Conservation (phyloP, 1,140 invertebrate genomes). For the Cotesia typhae region DNA sequence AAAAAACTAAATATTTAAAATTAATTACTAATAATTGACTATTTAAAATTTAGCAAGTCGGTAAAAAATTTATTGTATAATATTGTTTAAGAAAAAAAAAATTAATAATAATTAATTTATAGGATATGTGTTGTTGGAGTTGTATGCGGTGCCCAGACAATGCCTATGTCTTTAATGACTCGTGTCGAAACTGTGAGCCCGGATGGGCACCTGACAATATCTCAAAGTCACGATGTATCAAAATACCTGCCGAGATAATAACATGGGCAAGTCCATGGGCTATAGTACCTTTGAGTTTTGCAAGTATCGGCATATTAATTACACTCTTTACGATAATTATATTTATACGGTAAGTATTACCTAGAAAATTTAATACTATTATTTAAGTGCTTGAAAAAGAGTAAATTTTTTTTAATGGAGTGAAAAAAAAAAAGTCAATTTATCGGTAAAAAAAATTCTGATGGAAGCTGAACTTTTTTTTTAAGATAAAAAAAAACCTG, state of each 20-base stretch:
- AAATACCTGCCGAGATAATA: constrained; percentile 65
- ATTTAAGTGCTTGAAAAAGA: neutral
- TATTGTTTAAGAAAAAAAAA: too few species aligned
- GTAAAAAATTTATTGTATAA: too few species aligned
- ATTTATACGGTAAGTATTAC: constrained; percentile 68
- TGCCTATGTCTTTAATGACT: constrained; percentile 71
- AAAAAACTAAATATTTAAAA: too few species aligned
- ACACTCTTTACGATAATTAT: constrained; percentile 72
- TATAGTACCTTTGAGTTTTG: constrained; percentile 69
- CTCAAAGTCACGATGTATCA: constrained; percentile 64
- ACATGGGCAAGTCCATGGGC: constrained; percentile 71
- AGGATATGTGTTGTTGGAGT: constrained; percentile 75
- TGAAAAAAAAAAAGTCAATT: too few species aligned
- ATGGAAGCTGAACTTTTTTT: too few species aligned
- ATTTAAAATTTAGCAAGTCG: too few species aligned
- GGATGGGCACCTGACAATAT: constrained; percentile 69
- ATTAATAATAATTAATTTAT: constrained; percentile 17
- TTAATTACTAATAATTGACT: too few species aligned
- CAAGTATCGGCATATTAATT: constrained; percentile 69
- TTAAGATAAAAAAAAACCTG: neutral
- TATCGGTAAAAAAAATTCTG: too few species aligned
- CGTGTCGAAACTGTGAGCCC: constrained; percentile 67
- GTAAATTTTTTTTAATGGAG: neutral
- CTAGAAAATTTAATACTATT: neutral
- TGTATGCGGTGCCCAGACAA: constrained; percentile 71